Conservation (phyloP, 1,140 invertebrate genomes). For the Ips nitidus region DNA sequence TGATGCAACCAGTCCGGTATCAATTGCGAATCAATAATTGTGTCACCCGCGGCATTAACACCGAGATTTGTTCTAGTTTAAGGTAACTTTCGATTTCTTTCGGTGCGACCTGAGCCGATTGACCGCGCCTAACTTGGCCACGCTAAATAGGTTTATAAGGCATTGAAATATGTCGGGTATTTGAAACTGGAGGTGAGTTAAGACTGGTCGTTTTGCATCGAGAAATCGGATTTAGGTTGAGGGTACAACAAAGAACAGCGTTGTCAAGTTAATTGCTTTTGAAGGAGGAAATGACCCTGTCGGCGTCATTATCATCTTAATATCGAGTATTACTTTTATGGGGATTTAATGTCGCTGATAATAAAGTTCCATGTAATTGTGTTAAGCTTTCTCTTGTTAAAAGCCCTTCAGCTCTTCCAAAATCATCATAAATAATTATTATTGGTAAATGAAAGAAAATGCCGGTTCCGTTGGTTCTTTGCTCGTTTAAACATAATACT, state of each 20-base stretch:
- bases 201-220: background rate
- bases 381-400: no score
- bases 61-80: slow-evolving; percentile 44
- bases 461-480: no score
- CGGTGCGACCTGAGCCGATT: slow-evolving; percentile 17
- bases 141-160: slow-evolving; percentile 8
- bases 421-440: no score
- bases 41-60: slow-evolving; percentile 34
- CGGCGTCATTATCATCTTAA: background rate
- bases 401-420: no score
- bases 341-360: no score
- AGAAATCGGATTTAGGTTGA: no score
- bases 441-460: no score
- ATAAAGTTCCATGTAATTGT: no score
- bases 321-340: no score
- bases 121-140: slow-evolving; percentile 24
- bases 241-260: no score
- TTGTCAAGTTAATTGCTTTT: background rate
- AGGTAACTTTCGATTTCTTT: slow-evolving; percentile 46
- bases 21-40: slow-evolving; percentile 37
- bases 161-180: slow-evolving; percentile 1
- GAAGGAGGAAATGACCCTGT: background rate
- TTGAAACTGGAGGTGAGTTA: background rate
- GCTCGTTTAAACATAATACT: no score
- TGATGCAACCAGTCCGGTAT: slow-evolving; percentile 31